phyloP scores from a whole-genome alignment of 2,888 invertebrate genomes.

The Tetragonula carbonaria region DNA sequence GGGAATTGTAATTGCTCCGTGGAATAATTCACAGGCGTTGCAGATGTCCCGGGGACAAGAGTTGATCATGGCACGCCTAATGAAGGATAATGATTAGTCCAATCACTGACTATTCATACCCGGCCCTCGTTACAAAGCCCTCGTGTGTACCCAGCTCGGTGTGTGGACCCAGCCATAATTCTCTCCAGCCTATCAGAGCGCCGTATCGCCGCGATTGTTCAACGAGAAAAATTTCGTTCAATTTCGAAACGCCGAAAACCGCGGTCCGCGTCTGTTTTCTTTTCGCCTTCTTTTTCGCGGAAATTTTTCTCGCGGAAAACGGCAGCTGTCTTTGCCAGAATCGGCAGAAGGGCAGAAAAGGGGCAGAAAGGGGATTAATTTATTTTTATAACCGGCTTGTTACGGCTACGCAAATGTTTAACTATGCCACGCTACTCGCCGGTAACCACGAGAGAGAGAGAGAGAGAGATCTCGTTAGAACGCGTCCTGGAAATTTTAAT shows the following conservation, averaged over 20 bases:
- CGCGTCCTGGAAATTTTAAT: constrained; percentile 10
- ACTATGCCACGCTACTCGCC: not conserved
- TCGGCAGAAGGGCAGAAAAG: not conserved
- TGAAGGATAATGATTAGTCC: constrained; percentile 66
- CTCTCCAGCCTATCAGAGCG: not conserved
- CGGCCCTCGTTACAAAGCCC: not conserved
- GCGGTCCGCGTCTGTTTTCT: not conserved
- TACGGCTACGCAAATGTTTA: constrained; percentile 21
- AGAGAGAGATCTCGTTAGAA: not conserved
- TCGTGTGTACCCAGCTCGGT: too few species aligned
- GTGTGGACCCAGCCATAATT: too few species aligned
- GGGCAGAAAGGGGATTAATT: not conserved
- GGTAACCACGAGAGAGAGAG: not conserved
- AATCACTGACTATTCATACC: constrained; percentile 68
- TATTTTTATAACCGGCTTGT: not conserved
- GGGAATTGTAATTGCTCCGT: constrained; percentile 47
- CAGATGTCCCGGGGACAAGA: constrained; percentile 13
- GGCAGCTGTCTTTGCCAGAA: not conserved
- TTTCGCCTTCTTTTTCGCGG: too few species aligned
- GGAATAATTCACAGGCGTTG: constrained; percentile 44
- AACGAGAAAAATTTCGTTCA: not conserved
- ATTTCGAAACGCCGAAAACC: not conserved
- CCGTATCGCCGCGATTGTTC: not conserved
- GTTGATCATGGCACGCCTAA: constrained; percentile 58
- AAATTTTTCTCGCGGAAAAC: not conserved